Evolutionary conservation across 2,797 vertebrate species (phyloP).

Genomic region (Chiroxiphia lanceolata): DNA sequence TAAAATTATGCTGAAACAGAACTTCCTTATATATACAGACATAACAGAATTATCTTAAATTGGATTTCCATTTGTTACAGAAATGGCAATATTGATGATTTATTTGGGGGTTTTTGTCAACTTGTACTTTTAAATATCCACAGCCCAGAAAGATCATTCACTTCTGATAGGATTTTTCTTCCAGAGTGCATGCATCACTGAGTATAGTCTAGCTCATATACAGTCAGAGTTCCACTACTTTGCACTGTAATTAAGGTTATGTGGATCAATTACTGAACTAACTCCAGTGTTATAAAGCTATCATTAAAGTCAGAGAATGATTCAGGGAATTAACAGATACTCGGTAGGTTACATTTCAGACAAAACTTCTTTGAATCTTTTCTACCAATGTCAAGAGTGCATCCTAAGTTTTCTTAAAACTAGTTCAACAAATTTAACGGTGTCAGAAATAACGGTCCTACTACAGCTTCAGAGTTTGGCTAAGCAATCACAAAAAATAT

Average conservation of each 20-base stretch:
- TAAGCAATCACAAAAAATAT: background rate
- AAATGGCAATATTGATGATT: background rate
- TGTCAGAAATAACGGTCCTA: background rate
- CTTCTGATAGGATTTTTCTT: background rate
- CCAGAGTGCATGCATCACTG: background rate
- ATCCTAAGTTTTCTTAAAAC: background rate
- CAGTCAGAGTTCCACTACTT: constrained; percentile 11
- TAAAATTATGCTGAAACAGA: background rate
- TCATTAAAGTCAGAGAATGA: background rate
- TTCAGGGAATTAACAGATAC: background rate
- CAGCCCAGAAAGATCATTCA: background rate
- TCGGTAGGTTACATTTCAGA: background rate
- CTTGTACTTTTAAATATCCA: background rate
- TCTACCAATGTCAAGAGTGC: background rate
- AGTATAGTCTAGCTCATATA: background rate
- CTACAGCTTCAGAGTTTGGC: background rate
- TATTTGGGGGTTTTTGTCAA: background rate
- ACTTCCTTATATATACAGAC: background rate
- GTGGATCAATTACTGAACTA: constrained; percentile 38
- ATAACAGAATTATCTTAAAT: background rate
- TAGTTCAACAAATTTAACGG: background rate
- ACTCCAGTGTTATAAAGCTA: background rate
- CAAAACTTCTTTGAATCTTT: background rate
- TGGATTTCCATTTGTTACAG: background rate
- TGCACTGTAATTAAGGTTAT: background rate